Percentiles rank a stretch among this genome's conserved stretches.
Conservation (phyloP, 2,797 vertebrate species). For the Microchirus variegatus region DNA sequence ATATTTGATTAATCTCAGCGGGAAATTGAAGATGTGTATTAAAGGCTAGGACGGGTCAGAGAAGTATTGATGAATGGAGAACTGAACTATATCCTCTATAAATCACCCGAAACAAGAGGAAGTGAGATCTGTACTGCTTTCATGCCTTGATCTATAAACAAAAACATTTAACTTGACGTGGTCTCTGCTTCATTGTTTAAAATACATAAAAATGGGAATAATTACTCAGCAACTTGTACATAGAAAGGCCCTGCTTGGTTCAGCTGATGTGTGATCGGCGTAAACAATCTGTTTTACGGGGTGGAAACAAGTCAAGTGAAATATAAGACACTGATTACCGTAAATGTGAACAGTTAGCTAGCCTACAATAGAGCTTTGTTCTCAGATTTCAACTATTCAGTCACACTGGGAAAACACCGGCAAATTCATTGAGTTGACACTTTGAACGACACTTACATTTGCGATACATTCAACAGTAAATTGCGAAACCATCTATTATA, state of each 20-base stretch:
- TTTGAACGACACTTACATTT: not conserved
- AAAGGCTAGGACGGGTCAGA: too few relatives aligned
- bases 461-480: not conserved
- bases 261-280: not conserved
- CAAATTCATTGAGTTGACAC: slow-evolving; percentile 24
- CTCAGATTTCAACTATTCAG: slow-evolving; percentile 59
- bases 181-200: not conserved
- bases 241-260: not conserved
- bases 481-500: not conserved
- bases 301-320: slow-evolving; percentile 2
- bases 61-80: too few relatives aligned
- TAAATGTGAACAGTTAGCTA: slow-evolving; percentile 46
- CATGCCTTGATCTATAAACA: too few relatives aligned
- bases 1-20: too few relatives aligned
- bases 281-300: not conserved
- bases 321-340: not conserved
- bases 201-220: slow-evolving; percentile 23
- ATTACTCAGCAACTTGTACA: not conserved
- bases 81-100: too few relatives aligned
- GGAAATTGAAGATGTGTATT: too few relatives aligned
- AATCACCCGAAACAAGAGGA: too few relatives aligned
- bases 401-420: slow-evolving; percentile 60
- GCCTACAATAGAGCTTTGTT: slow-evolving; percentile 73
- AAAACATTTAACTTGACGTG: slow-evolving; percentile 11
- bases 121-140: too few relatives aligned